phyloP scores from a whole-genome alignment of 2,113 vertebrate species.

The Oceanodroma tethys region DNA sequence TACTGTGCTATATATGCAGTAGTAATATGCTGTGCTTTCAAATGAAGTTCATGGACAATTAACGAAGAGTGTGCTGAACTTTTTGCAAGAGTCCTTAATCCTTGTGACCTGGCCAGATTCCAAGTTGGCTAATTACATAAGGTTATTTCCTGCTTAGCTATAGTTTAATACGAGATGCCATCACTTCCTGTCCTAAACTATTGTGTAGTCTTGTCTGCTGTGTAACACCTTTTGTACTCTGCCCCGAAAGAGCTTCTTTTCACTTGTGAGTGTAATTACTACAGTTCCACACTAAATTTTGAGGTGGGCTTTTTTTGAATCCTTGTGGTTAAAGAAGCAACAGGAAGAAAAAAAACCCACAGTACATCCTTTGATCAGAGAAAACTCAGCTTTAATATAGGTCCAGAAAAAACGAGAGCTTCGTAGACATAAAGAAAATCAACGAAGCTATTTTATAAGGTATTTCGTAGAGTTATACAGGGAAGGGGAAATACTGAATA shows the following conservation, averaged over 20 bases:
- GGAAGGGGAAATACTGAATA: background rate
- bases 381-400: background rate
- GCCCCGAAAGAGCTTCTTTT: background rate
- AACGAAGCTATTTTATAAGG: background rate
- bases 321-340: background rate
- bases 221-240: background rate
- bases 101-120: background rate
- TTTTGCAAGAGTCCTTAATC: slow-evolving; percentile 27
- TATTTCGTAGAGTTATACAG: background rate
- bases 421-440: background rate
- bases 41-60: background rate
- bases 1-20: background rate
- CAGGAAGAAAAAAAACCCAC: background rate
- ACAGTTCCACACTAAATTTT: background rate
- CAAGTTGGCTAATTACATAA: background rate
- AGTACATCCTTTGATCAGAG: background rate
- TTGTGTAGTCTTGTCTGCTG: background rate
- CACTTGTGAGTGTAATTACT: background rate
- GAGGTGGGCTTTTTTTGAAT: background rate
- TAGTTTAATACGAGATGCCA: slow-evolving; percentile 21
- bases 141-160: slow-evolving; percentile 32
- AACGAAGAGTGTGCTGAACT: background rate
- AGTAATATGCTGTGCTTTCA: background rate
- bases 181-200: slow-evolving; percentile 30
- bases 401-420: background rate